phyloP scores from a whole-genome alignment of 1,140 invertebrate species.

The Zaprionus capensis region DNA sequence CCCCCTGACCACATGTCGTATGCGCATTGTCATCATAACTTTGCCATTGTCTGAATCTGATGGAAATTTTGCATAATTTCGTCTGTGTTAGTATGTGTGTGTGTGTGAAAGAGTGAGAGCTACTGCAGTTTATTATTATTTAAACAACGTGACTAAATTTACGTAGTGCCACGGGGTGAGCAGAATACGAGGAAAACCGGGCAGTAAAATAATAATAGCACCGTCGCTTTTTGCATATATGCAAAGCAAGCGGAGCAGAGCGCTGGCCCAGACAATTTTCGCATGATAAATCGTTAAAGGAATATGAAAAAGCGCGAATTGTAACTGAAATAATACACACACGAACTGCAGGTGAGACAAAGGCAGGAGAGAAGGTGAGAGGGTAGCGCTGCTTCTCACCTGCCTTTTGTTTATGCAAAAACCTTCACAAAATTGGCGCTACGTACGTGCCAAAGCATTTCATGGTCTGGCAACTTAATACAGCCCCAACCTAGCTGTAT shows the following conservation, averaged over 20 bases:
- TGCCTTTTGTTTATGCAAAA: slow-evolving; percentile 78
- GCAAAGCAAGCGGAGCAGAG: slow-evolving; percentile 61
- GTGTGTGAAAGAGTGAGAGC: slow-evolving; percentile 39
- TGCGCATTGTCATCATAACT: slow-evolving; percentile 76
- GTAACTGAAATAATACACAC: slow-evolving; percentile 71
- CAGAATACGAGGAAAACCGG: slow-evolving; percentile 53
- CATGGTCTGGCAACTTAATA: slow-evolving; percentile 82
- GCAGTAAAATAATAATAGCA: slow-evolving; percentile 77
- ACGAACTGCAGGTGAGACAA: slow-evolving; percentile 13
- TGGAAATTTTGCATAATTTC: slow-evolving; percentile 72
- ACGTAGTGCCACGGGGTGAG: slow-evolving; percentile 58
- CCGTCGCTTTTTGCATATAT: slow-evolving; percentile 54
- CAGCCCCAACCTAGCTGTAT: slow-evolving; percentile 42
- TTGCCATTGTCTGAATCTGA: slow-evolving; percentile 65
- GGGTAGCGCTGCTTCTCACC: slow-evolving; percentile 37
- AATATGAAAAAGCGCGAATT: slow-evolving; percentile 78
- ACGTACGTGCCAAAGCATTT: slow-evolving; percentile 80
- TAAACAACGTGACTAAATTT: slow-evolving; percentile 82
- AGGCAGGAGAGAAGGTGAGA: slow-evolving; percentile 10
- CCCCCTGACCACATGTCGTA: slow-evolving; percentile 52
- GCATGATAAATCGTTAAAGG: slow-evolving; percentile 81
- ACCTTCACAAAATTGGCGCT: slow-evolving; percentile 78
- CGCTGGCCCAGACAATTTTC: slow-evolving; percentile 74
- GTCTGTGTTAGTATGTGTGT: slow-evolving; percentile 18
- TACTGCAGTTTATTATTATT: slow-evolving; percentile 74